Evolutionary conservation across 2,113 vertebrate species (phyloP), one percentile per base, ranked within the genome.

Genomic region (Pogona vitticeps): DNA sequence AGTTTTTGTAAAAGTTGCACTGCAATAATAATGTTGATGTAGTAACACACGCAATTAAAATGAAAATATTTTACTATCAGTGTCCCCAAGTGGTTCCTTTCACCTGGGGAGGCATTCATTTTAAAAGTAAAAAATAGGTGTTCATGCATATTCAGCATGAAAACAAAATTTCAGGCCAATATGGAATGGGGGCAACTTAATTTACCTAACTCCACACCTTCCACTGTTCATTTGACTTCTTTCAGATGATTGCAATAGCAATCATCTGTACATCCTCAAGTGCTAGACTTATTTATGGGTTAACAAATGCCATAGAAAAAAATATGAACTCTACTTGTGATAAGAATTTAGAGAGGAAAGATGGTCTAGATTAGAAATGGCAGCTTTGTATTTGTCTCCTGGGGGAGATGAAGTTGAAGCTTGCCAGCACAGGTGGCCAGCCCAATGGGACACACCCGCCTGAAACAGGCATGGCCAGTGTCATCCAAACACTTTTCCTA

Each of bases 11-110:
- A 82, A 89, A 71, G 67, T 63, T 13, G 31, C 42, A 33, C 12
- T 33, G 20, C 3, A 63, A 58, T 82, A 83, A 58, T 71, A 52
- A 79, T 63, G 26, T 56, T 12, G 7, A 52, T n/a, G 63, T 79
- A 14, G n/a, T 42, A 75, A 83, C 75, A 20, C 79, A 33, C n/a
- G n/a, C 80, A 80, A 86, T 68, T 88, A 86, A 38, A 21, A n/a
- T 61, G 26, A 71, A 6, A 82, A 84, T 2, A 65, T 65, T 65
- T 52, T 65, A 65, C 2, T 33, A 78, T 36, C 31, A 21, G 8
- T n/a, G 46, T 2, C 20, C 63, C 81, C 31, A 31, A n/a, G 76
- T 46, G 20, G 13, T 31, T 78, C 3, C 28, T 83, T 26, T 76
- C 1, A n/a, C 42, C 86, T 52, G 70, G 4, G 18, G 33, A 36